These are phyloP conservation scores for Melanotaenia duboulayi DNA, from an alignment of 2,113 vertebrate genomes.

Conservation along the genomic window DNA sequence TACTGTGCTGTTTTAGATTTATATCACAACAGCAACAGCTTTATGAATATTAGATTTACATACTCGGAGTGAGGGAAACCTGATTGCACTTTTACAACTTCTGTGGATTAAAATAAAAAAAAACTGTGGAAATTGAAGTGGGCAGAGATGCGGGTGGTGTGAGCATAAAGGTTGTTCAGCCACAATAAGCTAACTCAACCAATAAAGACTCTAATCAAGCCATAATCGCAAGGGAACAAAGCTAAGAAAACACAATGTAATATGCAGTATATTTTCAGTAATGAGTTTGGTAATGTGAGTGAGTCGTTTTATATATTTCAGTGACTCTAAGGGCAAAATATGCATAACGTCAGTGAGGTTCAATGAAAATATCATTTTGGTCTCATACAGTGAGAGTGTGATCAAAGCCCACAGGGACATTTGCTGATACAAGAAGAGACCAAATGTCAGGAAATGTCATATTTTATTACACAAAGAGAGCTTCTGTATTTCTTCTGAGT, in stretches of 20 bases:
- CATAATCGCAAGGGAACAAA: slow-evolving; percentile 5
- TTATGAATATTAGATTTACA: slow-evolving; percentile 74
- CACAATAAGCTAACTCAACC: slow-evolving; percentile 21
- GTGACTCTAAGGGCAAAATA: slow-evolving; percentile 27
- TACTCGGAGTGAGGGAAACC: slow-evolving; percentile 43
- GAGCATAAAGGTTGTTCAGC: slow-evolving; percentile 10
- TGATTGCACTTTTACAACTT: slow-evolving; percentile 55
- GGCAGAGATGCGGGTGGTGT: neutral
- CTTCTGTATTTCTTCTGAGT: slow-evolving; percentile 13
- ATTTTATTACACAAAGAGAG: slow-evolving; percentile 18
- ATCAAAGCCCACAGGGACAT: slow-evolving; percentile 24
- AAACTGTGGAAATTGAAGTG: slow-evolving; percentile 31
- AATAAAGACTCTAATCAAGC: slow-evolving; percentile 19
- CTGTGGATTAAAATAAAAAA: slow-evolving; percentile 48
- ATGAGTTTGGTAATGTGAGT: neutral
- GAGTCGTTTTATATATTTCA: slow-evolving; percentile 11
- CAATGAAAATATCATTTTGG: slow-evolving; percentile 35
- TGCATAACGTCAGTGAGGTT: slow-evolving; percentile 11
- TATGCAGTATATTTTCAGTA: neutral
- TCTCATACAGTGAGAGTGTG: slow-evolving; percentile 22
- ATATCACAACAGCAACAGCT: slow-evolving; percentile 51
- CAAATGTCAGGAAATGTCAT: slow-evolving; percentile 52
- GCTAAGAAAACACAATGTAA: neutral
- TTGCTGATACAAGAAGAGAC: slow-evolving; percentile 38
- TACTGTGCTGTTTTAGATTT: slow-evolving; percentile 60